phyloP scores from a whole-genome alignment of 2,888 invertebrate species.

The Pteria penguin region DNA sequence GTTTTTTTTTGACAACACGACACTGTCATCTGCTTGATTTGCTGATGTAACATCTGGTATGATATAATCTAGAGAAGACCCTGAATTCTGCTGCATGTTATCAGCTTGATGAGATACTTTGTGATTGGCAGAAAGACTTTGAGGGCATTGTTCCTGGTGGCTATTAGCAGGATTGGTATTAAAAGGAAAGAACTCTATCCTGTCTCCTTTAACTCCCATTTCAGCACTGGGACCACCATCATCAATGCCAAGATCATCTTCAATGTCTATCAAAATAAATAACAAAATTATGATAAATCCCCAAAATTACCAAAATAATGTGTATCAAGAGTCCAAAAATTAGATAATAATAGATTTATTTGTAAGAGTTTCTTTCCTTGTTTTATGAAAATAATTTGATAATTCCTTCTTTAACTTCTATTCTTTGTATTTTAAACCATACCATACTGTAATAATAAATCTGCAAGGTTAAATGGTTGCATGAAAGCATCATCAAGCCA shows the following conservation, averaged over 20 bases:
- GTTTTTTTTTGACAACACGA: constrained; percentile 41
- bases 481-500: constrained; percentile 69
- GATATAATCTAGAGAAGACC: too few species aligned
- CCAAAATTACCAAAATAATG: background rate
- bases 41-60: background rate
- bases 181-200: too few species aligned
- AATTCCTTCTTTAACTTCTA: too few species aligned
- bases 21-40: background rate
- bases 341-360: too few species aligned
- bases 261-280: constrained; percentile 33
- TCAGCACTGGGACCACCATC: background rate
- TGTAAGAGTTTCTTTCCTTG: too few species aligned
- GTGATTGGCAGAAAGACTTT: background rate
- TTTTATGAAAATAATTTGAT: background rate
- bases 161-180: too few species aligned
- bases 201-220: background rate
- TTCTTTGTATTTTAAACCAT: background rate
- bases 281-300: background rate
- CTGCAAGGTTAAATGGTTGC: constrained; percentile 63
- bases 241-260: constrained; percentile 27
- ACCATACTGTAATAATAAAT: constrained; percentile 71
- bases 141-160: too few species aligned
- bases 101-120: too few species aligned
- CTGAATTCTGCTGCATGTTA: too few species aligned
- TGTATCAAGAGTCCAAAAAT: too few species aligned